A percentile compares a stretch with the other conserved stretches of the same genome.
These are phyloP conservation scores for Parelbella ahira DNA, from an alignment of 2,888 invertebrate species.

Conservation along the genomic window DNA sequence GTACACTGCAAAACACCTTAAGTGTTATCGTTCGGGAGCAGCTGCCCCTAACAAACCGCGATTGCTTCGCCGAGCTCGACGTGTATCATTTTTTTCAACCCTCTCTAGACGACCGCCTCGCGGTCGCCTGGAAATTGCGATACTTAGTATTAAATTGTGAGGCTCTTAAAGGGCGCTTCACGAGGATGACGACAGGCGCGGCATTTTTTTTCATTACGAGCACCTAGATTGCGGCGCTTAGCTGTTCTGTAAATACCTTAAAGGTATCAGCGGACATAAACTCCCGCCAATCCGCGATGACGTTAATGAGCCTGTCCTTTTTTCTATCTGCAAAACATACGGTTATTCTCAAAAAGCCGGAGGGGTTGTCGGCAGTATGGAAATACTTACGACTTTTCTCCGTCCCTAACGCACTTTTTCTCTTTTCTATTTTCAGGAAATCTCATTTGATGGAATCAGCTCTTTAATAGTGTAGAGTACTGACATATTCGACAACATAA, in stretches of 20 bases:
- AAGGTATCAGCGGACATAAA: slow-evolving; percentile 73
- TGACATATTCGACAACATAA: slow-evolving; percentile 64
- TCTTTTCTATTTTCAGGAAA: slow-evolving; percentile 37
- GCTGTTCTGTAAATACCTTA: slow-evolving; percentile 74
- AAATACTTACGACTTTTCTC: slow-evolving; percentile 58
- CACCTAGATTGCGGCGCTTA: slow-evolving; percentile 62
- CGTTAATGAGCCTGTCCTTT: slow-evolving; percentile 72
- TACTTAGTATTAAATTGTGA: slow-evolving; percentile 77
- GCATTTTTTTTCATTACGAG: slow-evolving; percentile 60
- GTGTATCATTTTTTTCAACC: slow-evolving; percentile 75
- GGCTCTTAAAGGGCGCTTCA: slow-evolving; percentile 66
- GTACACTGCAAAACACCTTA: slow-evolving; percentile 55
- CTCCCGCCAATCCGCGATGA: slow-evolving; percentile 63
- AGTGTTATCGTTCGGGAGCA: slow-evolving; percentile 53
- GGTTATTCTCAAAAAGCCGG: slow-evolving; percentile 58
- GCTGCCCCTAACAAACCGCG: slow-evolving; percentile 69
- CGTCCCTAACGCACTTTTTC: slow-evolving; percentile 38
- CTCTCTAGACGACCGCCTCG: slow-evolving; percentile 56
- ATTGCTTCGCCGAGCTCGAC: slow-evolving; percentile 45
- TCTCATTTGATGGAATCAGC: slow-evolving; percentile 53
- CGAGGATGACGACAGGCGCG: slow-evolving; percentile 59
- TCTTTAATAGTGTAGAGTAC: slow-evolving; percentile 44
- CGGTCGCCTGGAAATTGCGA: slow-evolving; percentile 68
- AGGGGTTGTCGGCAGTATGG: too few relatives aligned
- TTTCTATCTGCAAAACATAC: slow-evolving; percentile 70